phyloP scores from a whole-genome alignment of 2,113 vertebrate genomes.

The Ophiodon elongatus region DNA sequence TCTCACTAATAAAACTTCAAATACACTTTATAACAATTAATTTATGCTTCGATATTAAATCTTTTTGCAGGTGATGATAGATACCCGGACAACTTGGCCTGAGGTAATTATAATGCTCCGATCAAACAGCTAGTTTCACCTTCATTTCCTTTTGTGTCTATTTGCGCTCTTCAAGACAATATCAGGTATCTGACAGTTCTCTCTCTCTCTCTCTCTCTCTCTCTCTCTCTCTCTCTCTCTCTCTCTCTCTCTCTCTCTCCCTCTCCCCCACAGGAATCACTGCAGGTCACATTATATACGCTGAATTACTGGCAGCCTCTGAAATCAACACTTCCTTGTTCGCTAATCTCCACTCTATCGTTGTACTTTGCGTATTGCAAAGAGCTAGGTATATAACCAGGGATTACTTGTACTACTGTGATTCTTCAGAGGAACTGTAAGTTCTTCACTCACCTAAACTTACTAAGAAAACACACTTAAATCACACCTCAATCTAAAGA shows the following conservation, averaged over 20 bases:
- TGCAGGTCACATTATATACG: accelerated
- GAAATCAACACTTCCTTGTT: conserved; percentile 45
- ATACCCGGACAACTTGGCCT: accelerated
- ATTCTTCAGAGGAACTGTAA: conserved; percentile 11
- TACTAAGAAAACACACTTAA: accelerated
- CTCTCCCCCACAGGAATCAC: neutral
- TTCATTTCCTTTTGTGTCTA: neutral
- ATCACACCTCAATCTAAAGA: neutral
- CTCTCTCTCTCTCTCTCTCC: neutral
- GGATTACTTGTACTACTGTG: neutral
- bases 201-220: neutral
- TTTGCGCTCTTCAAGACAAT: neutral
- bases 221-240: neutral
- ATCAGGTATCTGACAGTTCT: neutral
- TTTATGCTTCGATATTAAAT: neutral
- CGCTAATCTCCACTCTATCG: accelerated
- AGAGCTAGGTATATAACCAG: neutral
- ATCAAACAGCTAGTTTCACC: neutral
- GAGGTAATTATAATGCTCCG: conserved; percentile 1
- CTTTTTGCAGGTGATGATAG: neutral
- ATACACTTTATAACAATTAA: neutral
- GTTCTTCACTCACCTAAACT: accelerated
- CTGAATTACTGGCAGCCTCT: neutral
- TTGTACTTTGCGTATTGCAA: neutral
- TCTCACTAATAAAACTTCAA: neutral